Evolutionary conservation across 2,888 invertebrate species (phyloP).

Genomic region (Cheilosia vernalis): DNA sequence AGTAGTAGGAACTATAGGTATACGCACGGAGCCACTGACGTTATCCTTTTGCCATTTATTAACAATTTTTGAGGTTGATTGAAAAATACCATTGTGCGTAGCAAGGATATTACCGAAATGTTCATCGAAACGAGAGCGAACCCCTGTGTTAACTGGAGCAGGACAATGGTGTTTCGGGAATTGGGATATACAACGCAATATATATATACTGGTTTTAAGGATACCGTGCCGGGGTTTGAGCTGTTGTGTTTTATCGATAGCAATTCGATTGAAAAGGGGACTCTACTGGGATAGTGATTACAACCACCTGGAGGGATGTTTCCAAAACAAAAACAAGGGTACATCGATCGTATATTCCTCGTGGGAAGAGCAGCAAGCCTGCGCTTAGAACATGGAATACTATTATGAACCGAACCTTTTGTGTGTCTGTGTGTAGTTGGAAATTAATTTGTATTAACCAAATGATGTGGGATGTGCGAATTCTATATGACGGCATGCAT

Average conservation of each 20-base stretch:
- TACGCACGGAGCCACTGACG: not conserved
- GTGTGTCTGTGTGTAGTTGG: not conserved
- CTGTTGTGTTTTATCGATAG: slow-evolving; percentile 42
- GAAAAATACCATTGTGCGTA: slow-evolving; percentile 51
- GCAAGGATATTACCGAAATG: slow-evolving; percentile 39
- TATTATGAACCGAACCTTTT: not conserved
- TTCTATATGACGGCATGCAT: not conserved
- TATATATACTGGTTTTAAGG: not conserved
- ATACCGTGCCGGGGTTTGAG: slow-evolving; percentile 3
- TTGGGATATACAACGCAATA: not conserved
- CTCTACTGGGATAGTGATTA: slow-evolving; percentile 29
- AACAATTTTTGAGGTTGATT: slow-evolving; percentile 60
- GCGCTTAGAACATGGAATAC: too few relatives aligned
- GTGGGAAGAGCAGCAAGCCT: not conserved
- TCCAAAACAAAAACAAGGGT: slow-evolving; percentile 5
- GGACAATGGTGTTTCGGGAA: slow-evolving; percentile 26
- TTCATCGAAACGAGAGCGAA: slow-evolving; percentile 29
- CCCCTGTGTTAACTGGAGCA: slow-evolving; percentile 52
- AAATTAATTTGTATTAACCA: slow-evolving; percentile 16
- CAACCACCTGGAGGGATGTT: slow-evolving; percentile 36
- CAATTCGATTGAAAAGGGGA: slow-evolving; percentile 36
- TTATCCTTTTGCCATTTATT: slow-evolving; percentile 47
- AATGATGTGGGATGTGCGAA: slow-evolving; percentile 26
- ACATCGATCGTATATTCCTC: not conserved
- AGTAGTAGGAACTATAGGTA: too few relatives aligned